Conservation (phyloP, 2,888 invertebrate genomes). For the Leptarthrus brevirostris region DNA sequence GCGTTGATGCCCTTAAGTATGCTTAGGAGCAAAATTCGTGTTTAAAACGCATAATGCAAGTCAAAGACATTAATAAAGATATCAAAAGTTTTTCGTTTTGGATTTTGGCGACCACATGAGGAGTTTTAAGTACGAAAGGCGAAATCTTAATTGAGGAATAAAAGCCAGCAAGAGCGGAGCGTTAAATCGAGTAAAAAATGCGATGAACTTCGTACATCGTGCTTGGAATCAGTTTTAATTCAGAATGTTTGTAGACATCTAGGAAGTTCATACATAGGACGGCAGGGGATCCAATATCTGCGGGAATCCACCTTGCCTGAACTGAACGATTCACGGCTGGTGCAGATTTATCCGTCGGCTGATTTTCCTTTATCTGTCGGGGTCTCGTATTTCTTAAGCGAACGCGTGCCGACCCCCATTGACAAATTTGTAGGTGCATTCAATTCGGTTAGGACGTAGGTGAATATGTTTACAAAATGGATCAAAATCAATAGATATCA, state of each 20-base stretch:
- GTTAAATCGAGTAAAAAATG: slow-evolving; percentile 15
- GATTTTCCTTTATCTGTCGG: slow-evolving; percentile 15
- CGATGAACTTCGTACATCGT: slow-evolving; percentile 9
- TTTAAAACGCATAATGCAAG: slow-evolving; percentile 52
- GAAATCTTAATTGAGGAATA: slow-evolving; percentile 47
- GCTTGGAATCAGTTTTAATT: slow-evolving; percentile 32
- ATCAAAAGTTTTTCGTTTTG: slow-evolving; percentile 43
- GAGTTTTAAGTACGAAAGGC: slow-evolving; percentile 42
- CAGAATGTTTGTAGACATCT: slow-evolving; percentile 44
- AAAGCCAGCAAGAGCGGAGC: slow-evolving; percentile 1
- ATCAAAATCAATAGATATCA: not conserved
- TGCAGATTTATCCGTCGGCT: slow-evolving; percentile 17
- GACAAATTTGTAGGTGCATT: slow-evolving; percentile 55
- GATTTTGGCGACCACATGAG: slow-evolving; percentile 46
- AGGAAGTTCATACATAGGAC: slow-evolving; percentile 43
- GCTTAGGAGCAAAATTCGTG: slow-evolving; percentile 51
- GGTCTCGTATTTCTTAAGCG: slow-evolving; percentile 20
- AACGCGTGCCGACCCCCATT: slow-evolving; percentile 56
- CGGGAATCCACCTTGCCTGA: slow-evolving; percentile 42
- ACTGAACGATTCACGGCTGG: slow-evolving; percentile 3
- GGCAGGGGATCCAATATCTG: slow-evolving; percentile 50
- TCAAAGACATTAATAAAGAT: slow-evolving; percentile 54
- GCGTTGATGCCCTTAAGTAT: slow-evolving; percentile 5
- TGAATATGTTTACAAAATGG: slow-evolving; percentile 3
- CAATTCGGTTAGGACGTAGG: slow-evolving; percentile 51